Evolutionary conservation across 2,888 invertebrate species (phyloP).

Genomic region (Heteromyza rotundicornis): DNA sequence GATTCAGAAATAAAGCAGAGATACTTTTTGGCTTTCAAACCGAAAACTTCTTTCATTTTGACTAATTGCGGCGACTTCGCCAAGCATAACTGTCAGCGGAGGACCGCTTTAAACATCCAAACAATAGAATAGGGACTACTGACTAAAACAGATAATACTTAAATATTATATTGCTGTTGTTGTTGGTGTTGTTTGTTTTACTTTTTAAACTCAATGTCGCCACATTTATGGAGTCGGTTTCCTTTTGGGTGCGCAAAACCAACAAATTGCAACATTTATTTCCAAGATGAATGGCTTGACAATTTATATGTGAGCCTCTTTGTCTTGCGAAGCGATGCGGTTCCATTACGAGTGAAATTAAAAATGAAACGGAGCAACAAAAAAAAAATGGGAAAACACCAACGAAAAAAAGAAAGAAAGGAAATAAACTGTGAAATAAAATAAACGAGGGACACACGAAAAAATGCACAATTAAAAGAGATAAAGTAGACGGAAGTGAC

Average conservation of each 20-base stretch:
- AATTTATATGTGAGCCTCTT: constrained; percentile 51
- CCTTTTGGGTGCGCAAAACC: constrained; percentile 37
- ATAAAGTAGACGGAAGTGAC: constrained; percentile 46
- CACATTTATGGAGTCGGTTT: constrained; percentile 35
- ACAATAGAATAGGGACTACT: no score
- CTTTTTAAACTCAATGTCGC: constrained; percentile 32
- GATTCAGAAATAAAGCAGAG: no score
- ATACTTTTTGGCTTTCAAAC: no score
- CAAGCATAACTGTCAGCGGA: no score
- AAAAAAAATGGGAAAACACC: no score
- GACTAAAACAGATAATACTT: no score
- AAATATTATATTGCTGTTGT: not conserved
- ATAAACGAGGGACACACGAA: constrained; percentile 50
- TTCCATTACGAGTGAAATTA: constrained; percentile 53
- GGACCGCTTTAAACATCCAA: no score
- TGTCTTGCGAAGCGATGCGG: constrained; percentile 15
- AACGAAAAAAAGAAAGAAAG: constrained; percentile 24
- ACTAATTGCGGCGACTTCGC: no score
- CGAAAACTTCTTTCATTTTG: no score
- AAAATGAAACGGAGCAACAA: constrained; percentile 46
- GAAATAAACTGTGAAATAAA: constrained; percentile 55
- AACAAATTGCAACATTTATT: constrained; percentile 62
- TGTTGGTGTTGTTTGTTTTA: not conserved
- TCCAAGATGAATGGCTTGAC: constrained; percentile 60
- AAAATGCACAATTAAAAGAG: constrained; percentile 49